phyloP scores from a whole-genome alignment of 2,113 vertebrate genomes.

The Nyctibius bracteatus region DNA sequence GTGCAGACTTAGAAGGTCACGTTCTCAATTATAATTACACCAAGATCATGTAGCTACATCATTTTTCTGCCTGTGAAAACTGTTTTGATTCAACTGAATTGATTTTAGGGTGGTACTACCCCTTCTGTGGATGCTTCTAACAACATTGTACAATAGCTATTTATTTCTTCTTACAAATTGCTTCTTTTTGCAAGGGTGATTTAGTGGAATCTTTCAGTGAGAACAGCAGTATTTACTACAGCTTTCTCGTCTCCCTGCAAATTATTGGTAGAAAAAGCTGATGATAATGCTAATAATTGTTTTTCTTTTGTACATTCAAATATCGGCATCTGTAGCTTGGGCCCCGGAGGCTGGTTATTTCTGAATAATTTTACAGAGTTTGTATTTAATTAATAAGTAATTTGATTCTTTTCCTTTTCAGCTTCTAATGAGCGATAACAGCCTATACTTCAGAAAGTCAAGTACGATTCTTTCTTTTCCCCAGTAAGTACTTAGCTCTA shows the following conservation, averaged over 20 bases:
- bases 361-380: not conserved
- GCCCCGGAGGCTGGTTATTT: not conserved
- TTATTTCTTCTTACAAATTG: not conserved
- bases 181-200: not conserved
- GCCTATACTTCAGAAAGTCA: slow-evolving; percentile 26
- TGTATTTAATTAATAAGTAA: slow-evolving; percentile 17
- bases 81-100: not conserved
- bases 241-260: not conserved
- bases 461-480: not conserved
- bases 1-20: not conserved
- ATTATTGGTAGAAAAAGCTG: not conserved
- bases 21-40: not conserved
- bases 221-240: not conserved
- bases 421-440: not conserved
- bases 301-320: not conserved
- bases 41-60: not conserved
- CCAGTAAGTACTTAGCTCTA: not conserved
- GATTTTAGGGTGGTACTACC: not conserved
- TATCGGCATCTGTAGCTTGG: not conserved
- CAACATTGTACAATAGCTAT: not conserved
- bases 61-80: not conserved
- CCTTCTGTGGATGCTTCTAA: not conserved
- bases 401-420: slow-evolving; percentile 17
- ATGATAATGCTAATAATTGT: not conserved
- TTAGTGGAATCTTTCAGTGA: not conserved